phyloP scores from a whole-genome alignment of 37 sponge, comb jelly and placozoan genomes.

The Lycopodina hypogea region DNA sequence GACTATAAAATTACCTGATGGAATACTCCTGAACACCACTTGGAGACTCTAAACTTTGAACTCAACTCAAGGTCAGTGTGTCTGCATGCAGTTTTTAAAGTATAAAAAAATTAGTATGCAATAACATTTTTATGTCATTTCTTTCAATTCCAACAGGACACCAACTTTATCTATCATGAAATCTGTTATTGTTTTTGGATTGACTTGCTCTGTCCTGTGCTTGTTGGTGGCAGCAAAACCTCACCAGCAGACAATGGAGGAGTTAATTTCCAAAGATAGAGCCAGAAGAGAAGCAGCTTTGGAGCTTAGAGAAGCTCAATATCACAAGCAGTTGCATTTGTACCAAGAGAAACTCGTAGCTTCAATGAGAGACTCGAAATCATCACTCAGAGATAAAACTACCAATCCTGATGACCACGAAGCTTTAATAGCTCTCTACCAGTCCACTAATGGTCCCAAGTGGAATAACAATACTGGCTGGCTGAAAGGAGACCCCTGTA shows the following conservation, averaged over 20 bases:
- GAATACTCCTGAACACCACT: too few species aligned
- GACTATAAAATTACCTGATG: too few species aligned
- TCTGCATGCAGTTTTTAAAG: too few species aligned
- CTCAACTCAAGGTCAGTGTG: too few species aligned
- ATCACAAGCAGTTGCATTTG: slow-evolving; percentile 5
- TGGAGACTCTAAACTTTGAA: too few species aligned
- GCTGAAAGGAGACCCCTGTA: slow-evolving; percentile 78
- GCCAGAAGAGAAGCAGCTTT: neutral
- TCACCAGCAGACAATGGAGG: neutral
- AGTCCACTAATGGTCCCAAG: slow-evolving; percentile 49
- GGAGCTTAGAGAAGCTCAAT: slow-evolving; percentile 8
- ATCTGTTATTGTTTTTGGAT: neutral
- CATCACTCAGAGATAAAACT: neutral
- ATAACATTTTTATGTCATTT: too few species aligned
- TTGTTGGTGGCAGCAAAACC: neutral
- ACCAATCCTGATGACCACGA: slow-evolving; percentile 48
- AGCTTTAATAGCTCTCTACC: slow-evolving; percentile 66
- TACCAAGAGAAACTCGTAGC: slow-evolving; percentile 7
- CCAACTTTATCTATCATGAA: slow-evolving; percentile 1
- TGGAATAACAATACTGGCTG: slow-evolving; percentile 79
- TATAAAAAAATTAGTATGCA: too few species aligned
- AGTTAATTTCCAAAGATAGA: neutral
- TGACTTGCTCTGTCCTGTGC: neutral
- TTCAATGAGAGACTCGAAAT: neutral
- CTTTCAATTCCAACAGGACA: too few species aligned